These are phyloP conservation scores for Acromyrmex echinatior DNA, from an alignment of 1,140 invertebrate species.

Conservation along the genomic window DNA sequence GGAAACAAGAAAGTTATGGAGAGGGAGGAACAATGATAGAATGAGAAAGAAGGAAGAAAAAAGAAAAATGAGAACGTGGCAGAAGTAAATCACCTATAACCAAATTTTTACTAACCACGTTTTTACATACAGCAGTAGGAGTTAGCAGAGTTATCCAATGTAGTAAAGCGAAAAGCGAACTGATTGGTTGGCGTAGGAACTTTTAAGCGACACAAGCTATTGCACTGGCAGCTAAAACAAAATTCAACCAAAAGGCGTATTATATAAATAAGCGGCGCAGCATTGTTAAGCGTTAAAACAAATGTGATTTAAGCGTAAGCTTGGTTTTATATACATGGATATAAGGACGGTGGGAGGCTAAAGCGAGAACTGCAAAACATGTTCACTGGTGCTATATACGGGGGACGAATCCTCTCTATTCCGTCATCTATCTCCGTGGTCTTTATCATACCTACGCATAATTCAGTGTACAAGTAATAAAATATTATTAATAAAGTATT, in stretches of 20 bases:
- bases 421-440: constrained; percentile 73
- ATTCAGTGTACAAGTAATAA: constrained; percentile 71
- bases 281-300: constrained; percentile 64
- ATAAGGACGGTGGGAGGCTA: constrained; percentile 56
- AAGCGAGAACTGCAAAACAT: constrained; percentile 77
- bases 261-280: constrained; percentile 69
- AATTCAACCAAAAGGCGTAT: constrained; percentile 79
- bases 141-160: constrained; percentile 87
- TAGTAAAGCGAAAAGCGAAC: constrained; percentile 83
- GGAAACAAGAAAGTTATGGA: background rate
- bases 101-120: constrained; percentile 81
- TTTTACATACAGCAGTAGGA: constrained; percentile 81
- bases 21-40: background rate
- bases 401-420: constrained; percentile 69
- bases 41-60: constrained; percentile 9
- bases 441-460: constrained; percentile 72
- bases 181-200: constrained; percentile 80
- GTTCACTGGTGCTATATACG: constrained; percentile 66
- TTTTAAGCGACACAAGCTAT: constrained; percentile 85
- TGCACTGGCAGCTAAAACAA: constrained; percentile 85
- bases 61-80: constrained; percentile 41
- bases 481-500: constrained; percentile 56
- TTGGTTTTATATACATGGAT: constrained; percentile 42
- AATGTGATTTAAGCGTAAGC: constrained; percentile 71
- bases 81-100: constrained; percentile 65